Evolutionary conservation across 2,113 vertebrate genomes (phyloP), one percentile per base, ranked within the genome.

Genomic region (Neogobius melanostomus): DNA sequence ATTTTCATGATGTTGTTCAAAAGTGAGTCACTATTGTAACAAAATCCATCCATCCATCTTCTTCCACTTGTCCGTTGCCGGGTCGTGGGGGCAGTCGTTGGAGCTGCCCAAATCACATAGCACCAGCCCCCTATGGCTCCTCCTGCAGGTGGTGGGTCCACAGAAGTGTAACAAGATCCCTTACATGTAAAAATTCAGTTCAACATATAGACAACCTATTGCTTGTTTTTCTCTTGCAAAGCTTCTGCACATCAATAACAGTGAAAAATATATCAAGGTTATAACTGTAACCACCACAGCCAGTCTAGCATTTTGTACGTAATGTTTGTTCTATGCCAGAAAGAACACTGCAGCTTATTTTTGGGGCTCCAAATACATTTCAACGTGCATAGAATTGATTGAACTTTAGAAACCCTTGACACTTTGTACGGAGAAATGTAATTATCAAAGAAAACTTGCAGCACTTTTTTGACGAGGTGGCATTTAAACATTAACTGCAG

Each of bases 401-500:
- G 48, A 68, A 45, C 64, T 76, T 68, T 80, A 12, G 49, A 46
- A 51, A 66, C 65, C 69, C 42, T 51, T 77, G 57, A 21, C 69
- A 71, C 47, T 69, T 45, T n/a, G 68, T 43, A 60, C 1, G 11
- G 74, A 16, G 21, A 70, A 44, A 12, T 28, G 69, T 21, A 68
- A 46, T 78, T 75, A 76, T 64, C 52, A 49, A 77, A 76, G 52
- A 21, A 68, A 69, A 44, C 68, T 16, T 65, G 36, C 17, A 71
- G 83, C 48, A 0, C 72, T 53, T 12, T 62, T 42, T 16, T 11
- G 21, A 15, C 4, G 15, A 42, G 64, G 45, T 59, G 64, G 28
- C 61, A 68, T 71, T 75, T 69, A 64, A 65, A 65, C 80, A 46
- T 51, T 28, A 57, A 8, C 60, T 64, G 64, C 77, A 68, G 46